phyloP scores from a whole-genome alignment of 2,113 vertebrate genomes.

The Neodontobutis hainanensis region DNA sequence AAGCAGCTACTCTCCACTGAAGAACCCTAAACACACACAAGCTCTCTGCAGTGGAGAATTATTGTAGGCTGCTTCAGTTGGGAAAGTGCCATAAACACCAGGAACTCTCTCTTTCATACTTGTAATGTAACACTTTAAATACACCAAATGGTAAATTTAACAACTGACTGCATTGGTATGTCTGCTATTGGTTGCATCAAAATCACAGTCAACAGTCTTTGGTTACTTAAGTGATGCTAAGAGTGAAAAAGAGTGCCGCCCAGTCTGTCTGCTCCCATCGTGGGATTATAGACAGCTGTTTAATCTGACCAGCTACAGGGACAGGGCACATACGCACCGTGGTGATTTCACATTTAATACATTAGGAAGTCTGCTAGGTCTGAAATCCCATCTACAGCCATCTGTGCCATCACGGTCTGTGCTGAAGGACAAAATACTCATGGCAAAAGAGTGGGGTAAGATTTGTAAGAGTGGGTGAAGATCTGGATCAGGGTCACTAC shows the following conservation, averaged over 20 bases:
- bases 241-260: constrained; percentile 19
- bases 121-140: not conserved
- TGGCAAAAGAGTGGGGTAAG: constrained; percentile 13
- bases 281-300: constrained; percentile 83
- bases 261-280: constrained; percentile 64
- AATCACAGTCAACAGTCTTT: not conserved
- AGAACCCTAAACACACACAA: constrained; percentile 50
- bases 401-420: constrained; percentile 73
- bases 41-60: constrained; percentile 23
- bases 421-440: constrained; percentile 65
- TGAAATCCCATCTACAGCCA: constrained; percentile 74
- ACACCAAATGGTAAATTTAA: not conserved
- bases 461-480: constrained; percentile 23
- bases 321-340: constrained; percentile 55
- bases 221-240: constrained; percentile 9
- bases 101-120: constrained; percentile 32
- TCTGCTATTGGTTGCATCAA: not conserved
- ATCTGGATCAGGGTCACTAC: constrained; percentile 3
- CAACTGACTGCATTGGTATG: not conserved
- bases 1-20: constrained; percentile 40
- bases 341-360: constrained; percentile 80
- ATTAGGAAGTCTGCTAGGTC: constrained; percentile 76
- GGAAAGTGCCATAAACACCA: constrained; percentile 41
- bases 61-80: constrained; percentile 26
- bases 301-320: constrained; percentile 81